Evolutionary conservation across 2,888 invertebrate species (phyloP).

Genomic region (Aelia acuminata): DNA sequence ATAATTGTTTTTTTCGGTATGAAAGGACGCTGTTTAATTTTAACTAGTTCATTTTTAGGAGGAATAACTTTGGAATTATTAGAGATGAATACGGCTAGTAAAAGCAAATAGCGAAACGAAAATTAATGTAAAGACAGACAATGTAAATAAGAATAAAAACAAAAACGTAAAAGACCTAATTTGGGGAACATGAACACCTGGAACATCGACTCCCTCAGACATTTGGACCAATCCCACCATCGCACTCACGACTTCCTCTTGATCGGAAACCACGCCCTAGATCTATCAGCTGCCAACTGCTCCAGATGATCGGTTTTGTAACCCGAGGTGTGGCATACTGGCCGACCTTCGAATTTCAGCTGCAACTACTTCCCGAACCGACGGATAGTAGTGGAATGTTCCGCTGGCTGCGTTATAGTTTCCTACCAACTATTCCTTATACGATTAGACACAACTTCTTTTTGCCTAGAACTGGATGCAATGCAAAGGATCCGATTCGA

Average conservation of each 20-base stretch:
- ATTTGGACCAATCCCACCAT: neutral
- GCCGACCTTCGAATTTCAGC: slow-evolving; percentile 40
- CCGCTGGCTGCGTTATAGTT: neutral
- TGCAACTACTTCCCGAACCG: slow-evolving; percentile 15
- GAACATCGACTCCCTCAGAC: neutral
- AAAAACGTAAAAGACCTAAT: too few relatives aligned
- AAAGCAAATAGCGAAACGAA: too few relatives aligned
- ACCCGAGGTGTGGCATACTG: slow-evolving; percentile 18
- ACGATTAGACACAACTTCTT: neutral
- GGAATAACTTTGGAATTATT: too few relatives aligned
- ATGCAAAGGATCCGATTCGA: slow-evolving; percentile 6
- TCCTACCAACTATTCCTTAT: slow-evolving; percentile 24
- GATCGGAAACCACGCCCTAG: neutral
- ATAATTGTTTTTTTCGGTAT: too few relatives aligned
- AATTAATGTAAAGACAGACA: too few relatives aligned
- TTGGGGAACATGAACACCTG: neutral
- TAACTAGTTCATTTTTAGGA: too few relatives aligned
- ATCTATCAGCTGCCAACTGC: neutral
- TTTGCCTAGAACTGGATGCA: neutral
- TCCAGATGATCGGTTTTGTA: slow-evolving; percentile 9
- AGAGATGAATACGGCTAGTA: too few relatives aligned
- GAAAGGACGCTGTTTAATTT: too few relatives aligned
- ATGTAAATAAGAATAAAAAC: too few relatives aligned
- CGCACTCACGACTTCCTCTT: neutral
- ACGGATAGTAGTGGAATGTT: neutral